A percentile compares a stretch with the other conserved stretches of the same genome.
Conservation (phyloP, 1,140 invertebrate species). For the Plodia interpunctella region DNA sequence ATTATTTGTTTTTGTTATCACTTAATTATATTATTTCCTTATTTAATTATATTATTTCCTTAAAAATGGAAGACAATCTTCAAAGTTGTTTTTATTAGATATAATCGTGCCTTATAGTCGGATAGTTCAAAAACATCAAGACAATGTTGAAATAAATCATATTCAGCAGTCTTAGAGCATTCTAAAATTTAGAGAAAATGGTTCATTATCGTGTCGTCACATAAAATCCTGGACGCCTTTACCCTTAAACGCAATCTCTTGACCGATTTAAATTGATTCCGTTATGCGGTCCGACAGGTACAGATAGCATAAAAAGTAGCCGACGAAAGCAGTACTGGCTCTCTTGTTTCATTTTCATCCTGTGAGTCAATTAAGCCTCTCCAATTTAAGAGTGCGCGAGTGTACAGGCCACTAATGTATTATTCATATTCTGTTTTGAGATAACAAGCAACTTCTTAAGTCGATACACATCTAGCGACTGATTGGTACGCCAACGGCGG, state of each 20-base stretch:
- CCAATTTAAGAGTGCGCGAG: slow-evolving; percentile 65
- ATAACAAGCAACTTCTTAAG: slow-evolving; percentile 70
- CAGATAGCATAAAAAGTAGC: slow-evolving; percentile 54
- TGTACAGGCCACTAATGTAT: slow-evolving; percentile 64
- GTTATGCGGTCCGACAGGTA: slow-evolving; percentile 40
- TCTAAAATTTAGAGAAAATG: too few species aligned
- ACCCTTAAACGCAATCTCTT: slow-evolving; percentile 31
- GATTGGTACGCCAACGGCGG: slow-evolving; percentile 54
- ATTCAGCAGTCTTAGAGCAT: too few species aligned
- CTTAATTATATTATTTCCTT: too few species aligned
- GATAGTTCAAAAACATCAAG: too few species aligned
- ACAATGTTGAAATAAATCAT: too few species aligned
- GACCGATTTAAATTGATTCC: slow-evolving; percentile 53
- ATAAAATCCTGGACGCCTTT: background rate
- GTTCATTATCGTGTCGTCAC: background rate
- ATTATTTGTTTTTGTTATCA: too few species aligned
- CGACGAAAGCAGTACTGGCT: slow-evolving; percentile 28
- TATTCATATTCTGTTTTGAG: slow-evolving; percentile 76
- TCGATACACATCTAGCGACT: slow-evolving; percentile 72
- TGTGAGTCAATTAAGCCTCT: slow-evolving; percentile 73
- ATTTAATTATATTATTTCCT: too few species aligned
- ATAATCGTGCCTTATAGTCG: too few species aligned
- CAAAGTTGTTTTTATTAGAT: too few species aligned
- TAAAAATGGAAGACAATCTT: too few species aligned
- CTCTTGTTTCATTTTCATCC: slow-evolving; percentile 66